Evolutionary conservation across 1,140 invertebrate genomes (phyloP), one percentile per base, ranked within the genome.

Genomic region (Hypothenemus hampei): DNA sequence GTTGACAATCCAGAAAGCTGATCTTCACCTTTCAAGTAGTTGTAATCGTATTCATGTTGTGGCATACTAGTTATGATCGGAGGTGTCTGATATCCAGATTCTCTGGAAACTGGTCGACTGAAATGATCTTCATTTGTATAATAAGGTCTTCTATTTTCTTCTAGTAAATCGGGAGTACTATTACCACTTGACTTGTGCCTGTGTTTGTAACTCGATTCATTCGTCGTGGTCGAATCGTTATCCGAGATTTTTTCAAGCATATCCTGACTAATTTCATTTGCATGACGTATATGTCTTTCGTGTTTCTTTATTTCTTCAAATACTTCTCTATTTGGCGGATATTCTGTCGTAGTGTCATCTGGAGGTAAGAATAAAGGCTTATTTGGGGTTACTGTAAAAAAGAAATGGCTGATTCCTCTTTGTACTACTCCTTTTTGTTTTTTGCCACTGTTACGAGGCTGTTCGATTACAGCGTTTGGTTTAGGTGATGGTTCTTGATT

Each of bases 351-450:
- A 11, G 31, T 21, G 8, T 46, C 33, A 44, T 61, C 57, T 16
- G 61, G 64, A 7, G 61, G 58, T 7, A 57, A 46, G 31, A 66
- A 65, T 20, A 63, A 21, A 13, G 60, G 47, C 39, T 59, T 41
- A 33, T 67, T 59, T 3, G 66, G 63, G 5, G 63, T 68, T 21
- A 70, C 62, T 2, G 67, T 70, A 10, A 62, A 67, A 47, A 61
- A 70, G 22, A 66, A 57, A 31, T 68, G 67, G 1, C 69, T 67
- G 1, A 65, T 60, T 26, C 65, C 62, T 0, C 67, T 70, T 45
- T 62, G 35, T 4, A 70, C 65, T 7, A 70, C 54, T 1, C 68
- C 68, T 36, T 62, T 60, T 10, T 57, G 39, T 23, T 61, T n/a
- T n/a, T n/a, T n/a, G n/a, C n/a, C n/a, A n/a, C n/a, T n/a, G n/a